phyloP scores from a whole-genome alignment of 1,140 invertebrate species.

The Lethrus apterus region DNA sequence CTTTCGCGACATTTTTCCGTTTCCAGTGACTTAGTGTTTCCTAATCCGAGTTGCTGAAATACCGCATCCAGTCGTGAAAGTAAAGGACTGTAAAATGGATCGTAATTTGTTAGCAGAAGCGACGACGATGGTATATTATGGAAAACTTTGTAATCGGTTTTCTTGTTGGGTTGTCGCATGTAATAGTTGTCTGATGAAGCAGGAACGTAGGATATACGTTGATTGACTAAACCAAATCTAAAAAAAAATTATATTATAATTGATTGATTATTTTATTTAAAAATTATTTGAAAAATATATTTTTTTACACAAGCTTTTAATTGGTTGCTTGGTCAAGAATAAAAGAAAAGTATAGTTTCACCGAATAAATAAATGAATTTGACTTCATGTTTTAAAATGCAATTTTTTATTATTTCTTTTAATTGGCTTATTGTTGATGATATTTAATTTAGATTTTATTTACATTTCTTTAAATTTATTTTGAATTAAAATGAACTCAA shows the following conservation, averaged over 20 bases:
- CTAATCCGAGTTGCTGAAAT: conserved; percentile 64
- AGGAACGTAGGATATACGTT: conserved; percentile 42
- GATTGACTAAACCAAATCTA: conserved; percentile 45
- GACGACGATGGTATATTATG: conserved; percentile 77
- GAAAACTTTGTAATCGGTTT: conserved; percentile 55
- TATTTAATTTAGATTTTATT: too few species aligned
- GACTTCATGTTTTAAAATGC: too few species aligned
- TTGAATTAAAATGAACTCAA: too few species aligned
- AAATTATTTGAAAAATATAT: conserved; percentile 3
- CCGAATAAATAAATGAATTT: too few species aligned
- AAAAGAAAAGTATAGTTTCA: too few species aligned
- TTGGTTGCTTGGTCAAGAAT: too few species aligned
- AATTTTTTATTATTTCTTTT: too few species aligned
- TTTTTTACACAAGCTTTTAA: conserved; percentile 3
- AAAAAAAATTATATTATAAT: conserved; percentile 26
- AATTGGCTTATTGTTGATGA: too few species aligned
- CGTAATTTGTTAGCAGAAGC: conserved; percentile 72
- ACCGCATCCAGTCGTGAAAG: conserved; percentile 73
- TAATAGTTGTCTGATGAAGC: conserved; percentile 48
- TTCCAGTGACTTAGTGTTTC: conserved; percentile 42
- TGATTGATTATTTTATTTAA: too few species aligned
- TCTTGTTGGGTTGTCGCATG: conserved; percentile 36
- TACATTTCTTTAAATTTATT: too few species aligned
- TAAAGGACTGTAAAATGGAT: conserved; percentile 78
- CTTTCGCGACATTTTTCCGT: conserved; percentile 70